Evolutionary conservation across 2,888 invertebrate genomes (phyloP), one percentile per base, ranked within the genome.

Genomic region (Alentia gelatinosa): DNA sequence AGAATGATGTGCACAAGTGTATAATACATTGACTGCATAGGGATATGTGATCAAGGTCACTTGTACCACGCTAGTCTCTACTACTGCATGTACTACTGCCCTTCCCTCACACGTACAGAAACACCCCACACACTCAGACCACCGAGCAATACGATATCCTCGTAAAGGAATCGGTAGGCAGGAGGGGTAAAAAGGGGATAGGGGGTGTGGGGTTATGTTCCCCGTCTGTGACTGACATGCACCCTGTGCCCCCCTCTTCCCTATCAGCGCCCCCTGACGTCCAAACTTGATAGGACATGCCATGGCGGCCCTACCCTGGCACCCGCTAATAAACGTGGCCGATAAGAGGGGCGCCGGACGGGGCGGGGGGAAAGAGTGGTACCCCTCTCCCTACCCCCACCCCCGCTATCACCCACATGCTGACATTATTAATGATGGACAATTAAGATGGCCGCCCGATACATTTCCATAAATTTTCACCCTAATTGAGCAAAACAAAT

Each of bases 401-500:
- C 84, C 74, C 86, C 42, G 26, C 42, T 47, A 86, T 47, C 86
- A 42, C 37, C 3, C 1, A 1, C 47, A 86, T 50, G 86, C 42
- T 86, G 86, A 86, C 86, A 86, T 86, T 50, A 86, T 86, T 86
- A 86, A 86, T 86, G 86, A 86, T 50, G 86, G 42, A 50, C 86
- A 86, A 86, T 86, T 86, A 86, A 86, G 86, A 86, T 86, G 30
- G 30, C 42, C 0, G 30, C 30, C 33, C 50, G 86, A 86, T 86
- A 86, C 47, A 86, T 50, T 50, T 47, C 47, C 86, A 47, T 50
- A 47, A 86, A 86, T 86, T 86, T 86, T 86, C 86, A 47, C 47
- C 86, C 86, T 86, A 86, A 86, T 86, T 86, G 86, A 86, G 86
- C 86, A 86, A 86, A 42, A 86, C 42, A 86, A 86, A 86, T 86